Evolutionary conservation across 2,797 vertebrate species (phyloP).

Genomic region (Decapterus maruadsi): DNA sequence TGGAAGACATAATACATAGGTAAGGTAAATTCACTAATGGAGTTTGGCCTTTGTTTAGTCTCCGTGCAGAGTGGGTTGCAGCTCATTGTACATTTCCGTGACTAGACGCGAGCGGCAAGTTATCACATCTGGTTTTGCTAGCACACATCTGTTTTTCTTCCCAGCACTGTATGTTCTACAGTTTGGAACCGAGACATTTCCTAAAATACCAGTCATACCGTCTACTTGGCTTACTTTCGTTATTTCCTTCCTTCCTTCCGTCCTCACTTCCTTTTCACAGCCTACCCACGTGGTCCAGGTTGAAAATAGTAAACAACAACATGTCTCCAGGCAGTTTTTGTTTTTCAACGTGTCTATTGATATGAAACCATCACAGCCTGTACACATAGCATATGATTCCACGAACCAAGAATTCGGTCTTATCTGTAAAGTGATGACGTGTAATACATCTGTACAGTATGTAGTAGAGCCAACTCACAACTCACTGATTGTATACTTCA

Average conservation of each 20-base stretch:
- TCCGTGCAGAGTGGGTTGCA: neutral
- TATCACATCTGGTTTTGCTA: conserved; percentile 22
- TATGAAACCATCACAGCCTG: neutral
- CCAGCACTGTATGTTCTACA: neutral
- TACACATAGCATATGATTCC: neutral
- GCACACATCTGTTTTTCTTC: conserved; percentile 21
- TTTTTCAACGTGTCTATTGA: neutral
- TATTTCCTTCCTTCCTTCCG: neutral
- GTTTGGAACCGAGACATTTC: neutral
- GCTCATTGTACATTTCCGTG: neutral
- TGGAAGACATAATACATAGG: conserved; percentile 94
- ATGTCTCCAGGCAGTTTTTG: neutral
- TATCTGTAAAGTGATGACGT: conserved; percentile 1
- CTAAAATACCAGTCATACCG: conserved; percentile 9
- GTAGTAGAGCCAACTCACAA: no score
- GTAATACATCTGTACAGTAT: no score
- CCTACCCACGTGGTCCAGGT: neutral
- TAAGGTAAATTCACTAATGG: conserved; percentile 63
- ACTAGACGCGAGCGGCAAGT: conserved; percentile 25
- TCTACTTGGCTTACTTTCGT: neutral
- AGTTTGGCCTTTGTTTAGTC: conserved; percentile 15
- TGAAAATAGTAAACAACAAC: conserved; percentile 2
- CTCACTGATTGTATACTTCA: neutral
- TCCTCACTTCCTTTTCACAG: neutral
- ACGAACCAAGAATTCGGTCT: neutral